Conservation (phyloP, 1,140 invertebrate genomes). For the Diorhabda elongata region DNA sequence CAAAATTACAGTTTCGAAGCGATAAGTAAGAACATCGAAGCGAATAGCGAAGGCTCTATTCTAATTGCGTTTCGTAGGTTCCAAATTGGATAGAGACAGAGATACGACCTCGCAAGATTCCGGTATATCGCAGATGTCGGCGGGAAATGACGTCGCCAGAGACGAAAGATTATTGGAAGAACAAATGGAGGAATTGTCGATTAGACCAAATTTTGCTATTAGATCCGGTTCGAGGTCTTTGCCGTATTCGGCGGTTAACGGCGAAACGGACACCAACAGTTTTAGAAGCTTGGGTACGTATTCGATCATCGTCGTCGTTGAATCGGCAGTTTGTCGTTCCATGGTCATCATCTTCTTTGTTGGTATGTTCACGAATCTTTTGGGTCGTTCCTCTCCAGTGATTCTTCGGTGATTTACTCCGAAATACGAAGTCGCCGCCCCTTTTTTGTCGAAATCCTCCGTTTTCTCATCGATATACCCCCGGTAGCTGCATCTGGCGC, state of each 20-base stretch:
- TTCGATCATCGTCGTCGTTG: not conserved
- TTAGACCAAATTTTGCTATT: constrained; percentile 29
- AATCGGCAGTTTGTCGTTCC: too few relatives aligned
- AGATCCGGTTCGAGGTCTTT: constrained; percentile 34
- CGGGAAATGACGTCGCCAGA: constrained; percentile 47
- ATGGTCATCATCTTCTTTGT: too few relatives aligned
- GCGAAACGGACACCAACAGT: constrained; percentile 38
- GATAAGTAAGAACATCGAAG: constrained; percentile 25
- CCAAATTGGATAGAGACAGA: constrained; percentile 59
- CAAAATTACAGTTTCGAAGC: constrained; percentile 78
- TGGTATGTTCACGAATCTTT: too few relatives aligned
- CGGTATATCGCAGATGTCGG: constrained; percentile 80
- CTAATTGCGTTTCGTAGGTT: constrained; percentile 20
- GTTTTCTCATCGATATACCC: too few relatives aligned
- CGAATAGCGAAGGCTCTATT: too few relatives aligned
- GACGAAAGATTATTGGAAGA: constrained; percentile 46
- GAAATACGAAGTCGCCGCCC: too few relatives aligned
- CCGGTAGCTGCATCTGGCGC: too few relatives aligned
- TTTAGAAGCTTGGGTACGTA: constrained; percentile 40
- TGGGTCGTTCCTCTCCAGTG: too few relatives aligned
- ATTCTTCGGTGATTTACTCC: too few relatives aligned
- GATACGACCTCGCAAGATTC: constrained; percentile 84
- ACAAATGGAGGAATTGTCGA: constrained; percentile 50
- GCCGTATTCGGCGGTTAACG: constrained; percentile 38
- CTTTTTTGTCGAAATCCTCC: too few relatives aligned